Evolutionary conservation across 2,113 vertebrate species (phyloP), one percentile per base, ranked within the genome.

Genomic region (Oryzias melastigma): DNA sequence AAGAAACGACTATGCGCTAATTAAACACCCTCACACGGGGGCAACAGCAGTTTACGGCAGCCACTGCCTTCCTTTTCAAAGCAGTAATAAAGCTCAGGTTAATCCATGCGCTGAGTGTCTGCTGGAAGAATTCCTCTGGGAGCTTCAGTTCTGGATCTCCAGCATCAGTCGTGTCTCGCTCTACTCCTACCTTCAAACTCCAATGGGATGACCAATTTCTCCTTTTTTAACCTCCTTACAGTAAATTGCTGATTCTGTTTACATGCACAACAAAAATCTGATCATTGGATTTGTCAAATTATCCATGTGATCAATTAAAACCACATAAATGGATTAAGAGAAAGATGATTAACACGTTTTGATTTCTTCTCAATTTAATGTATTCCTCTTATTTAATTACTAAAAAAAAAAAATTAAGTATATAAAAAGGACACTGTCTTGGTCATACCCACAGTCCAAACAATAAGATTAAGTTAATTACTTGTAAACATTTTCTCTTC

Each of bases 51-150:
- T 53, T 43, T 55, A 44, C 19, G 35, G 35, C 58, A 13, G 45
- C 51, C 52, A 55, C 17, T 4, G 16, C 14, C 40, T 13, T 14
- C 15, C 54, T 53, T 22, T 27, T 57, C 27, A 43, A 65, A 62
- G 3, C 65, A 52, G 45, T 17, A 43, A 18, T 57, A 40, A 63
- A 41, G 20, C 25, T 41, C 3, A 14, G 44, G 52, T 61, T 60
- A 69, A 73, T 63, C 67, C 70, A 48, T 45, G 57, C 14, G 41
- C 65, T 41, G 44, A 44, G 29, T 20, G 43, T 42, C 58, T 35
- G 45, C 19, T 12, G 42, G 52, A 29, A 14, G 17, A 40, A 20
- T 45, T 48, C 25, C 22, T 46, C 8, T 25, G 10, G 14, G 48
- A 58, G 52, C 10, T 27, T 44, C 24, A 43, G 1, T 5, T 42